These are phyloP conservation scores for Rhaphigaster nebulosa DNA, from an alignment of 2,888 invertebrate genomes.

Conservation along the genomic window DNA sequence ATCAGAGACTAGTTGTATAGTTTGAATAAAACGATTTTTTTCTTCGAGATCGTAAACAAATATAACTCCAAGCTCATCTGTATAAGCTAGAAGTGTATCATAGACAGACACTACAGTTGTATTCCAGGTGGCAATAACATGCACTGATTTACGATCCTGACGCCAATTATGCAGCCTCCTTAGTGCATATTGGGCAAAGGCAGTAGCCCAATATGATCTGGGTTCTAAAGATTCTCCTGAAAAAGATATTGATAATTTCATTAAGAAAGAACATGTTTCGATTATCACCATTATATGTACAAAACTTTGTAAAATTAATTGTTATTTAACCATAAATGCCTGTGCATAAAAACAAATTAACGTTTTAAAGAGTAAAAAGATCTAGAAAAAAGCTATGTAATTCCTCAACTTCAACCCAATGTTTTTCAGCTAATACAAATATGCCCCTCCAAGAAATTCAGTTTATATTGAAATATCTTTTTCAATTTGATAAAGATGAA, in stretches of 20 bases:
- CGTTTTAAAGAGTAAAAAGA: not conserved
- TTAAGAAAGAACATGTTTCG: too few relatives aligned
- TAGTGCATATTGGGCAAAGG: constrained; percentile 59
- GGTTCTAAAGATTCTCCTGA: constrained; percentile 61
- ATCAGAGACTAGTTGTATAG: constrained; percentile 59
- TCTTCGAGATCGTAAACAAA: constrained; percentile 61
- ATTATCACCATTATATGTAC: too few relatives aligned
- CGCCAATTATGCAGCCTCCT: constrained; percentile 62
- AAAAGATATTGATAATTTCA: not conserved
- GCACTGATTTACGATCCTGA: constrained; percentile 58
- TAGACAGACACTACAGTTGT: constrained; percentile 57
- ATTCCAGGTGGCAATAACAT: constrained; percentile 59
- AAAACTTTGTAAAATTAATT: not conserved
- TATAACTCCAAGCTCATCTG: constrained; percentile 59
- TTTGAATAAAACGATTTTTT: constrained; percentile 61
- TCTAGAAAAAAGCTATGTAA: not conserved
- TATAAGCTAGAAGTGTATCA: constrained; percentile 60
- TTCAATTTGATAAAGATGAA: not conserved
- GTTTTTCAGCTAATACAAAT: not conserved
- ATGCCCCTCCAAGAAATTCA: not conserved
- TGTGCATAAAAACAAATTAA: not conserved
- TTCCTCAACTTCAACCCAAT: not conserved
- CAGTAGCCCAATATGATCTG: constrained; percentile 61
- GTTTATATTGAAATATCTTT: not conserved
- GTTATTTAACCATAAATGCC: not conserved